Base-by-base conservation (phyloP, 1,140 invertebrate genomes). In the Leptinotarsa lineolata region DNA sequence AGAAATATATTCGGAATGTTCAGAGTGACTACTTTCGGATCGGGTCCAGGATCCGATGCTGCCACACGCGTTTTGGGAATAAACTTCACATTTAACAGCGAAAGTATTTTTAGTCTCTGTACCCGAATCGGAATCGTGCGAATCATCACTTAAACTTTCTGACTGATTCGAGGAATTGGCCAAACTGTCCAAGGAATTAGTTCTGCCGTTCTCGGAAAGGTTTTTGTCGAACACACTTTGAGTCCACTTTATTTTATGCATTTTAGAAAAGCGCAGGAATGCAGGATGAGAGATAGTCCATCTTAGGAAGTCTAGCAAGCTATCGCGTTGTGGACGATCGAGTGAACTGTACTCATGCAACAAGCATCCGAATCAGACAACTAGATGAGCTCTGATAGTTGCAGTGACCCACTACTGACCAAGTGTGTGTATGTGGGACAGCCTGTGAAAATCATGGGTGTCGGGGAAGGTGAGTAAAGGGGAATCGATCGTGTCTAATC, bases 151-250 rank as follows among this genome's bases (percentile, higher is more conserved):
- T 44, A 85, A 84, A 72, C 86, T 87, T 4, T 85, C 85, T 65
- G 86, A 87, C 16, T 84, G 84, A 70, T 81, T 80, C 0, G 89
- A 90, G 15, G 90, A 89, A 81, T 90, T 90, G 58, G 90, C 90
- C 4, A 91, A 84, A 39, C 89, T 90, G 81, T 91, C 90, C 12
- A 91, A 80, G 1, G 89, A 90, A 39, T 89, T 87, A 20, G 77
- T 73, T 48, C 64, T 72, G 48, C 74, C 75, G 58, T 73, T 77
- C 13, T 77, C 75, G 44, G 73, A 68, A 21, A 79, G 59, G 18
- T 60, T 72, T 68, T 74, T 72, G 13, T 73, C 75, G 68, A 48
- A 61, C 18, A 8, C 46, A 18, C 20, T 44, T 66, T 61, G 63
- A 48, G 63, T 68, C 77, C 77, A 78, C 54, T 63, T 78, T 4